Percentiles rank a stretch among this genome's conserved stretches.
Evolutionary conservation across 2,797 vertebrate species (phyloP).

Genomic region (Tapirus indicus): DNA sequence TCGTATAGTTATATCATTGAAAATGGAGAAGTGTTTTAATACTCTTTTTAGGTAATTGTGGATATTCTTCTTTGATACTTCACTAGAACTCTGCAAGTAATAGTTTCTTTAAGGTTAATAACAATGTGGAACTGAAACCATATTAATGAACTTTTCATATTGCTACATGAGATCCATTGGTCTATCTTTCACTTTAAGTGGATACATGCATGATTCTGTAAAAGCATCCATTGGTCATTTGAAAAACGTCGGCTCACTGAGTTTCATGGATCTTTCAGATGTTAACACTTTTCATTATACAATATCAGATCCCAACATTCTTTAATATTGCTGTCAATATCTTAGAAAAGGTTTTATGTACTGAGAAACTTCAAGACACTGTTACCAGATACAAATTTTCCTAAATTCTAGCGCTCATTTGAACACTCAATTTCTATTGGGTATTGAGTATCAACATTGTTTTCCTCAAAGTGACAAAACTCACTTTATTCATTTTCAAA

Average conservation of each 20-base stretch:
- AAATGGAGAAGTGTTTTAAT: neutral
- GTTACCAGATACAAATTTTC: neutral
- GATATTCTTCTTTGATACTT: neutral
- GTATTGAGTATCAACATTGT: neutral
- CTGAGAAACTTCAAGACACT: neutral
- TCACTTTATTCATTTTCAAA: neutral
- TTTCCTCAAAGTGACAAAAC: neutral
- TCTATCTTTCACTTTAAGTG: neutral
- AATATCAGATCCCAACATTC: neutral
- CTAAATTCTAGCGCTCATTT: neutral
- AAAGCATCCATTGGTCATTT: neutral
- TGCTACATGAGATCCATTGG: neutral
- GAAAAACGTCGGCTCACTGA: neutral
- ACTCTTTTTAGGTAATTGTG: neutral
- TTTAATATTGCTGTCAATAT: neutral
- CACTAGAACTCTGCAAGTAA: neutral
- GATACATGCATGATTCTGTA: neutral
- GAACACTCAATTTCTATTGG: neutral
- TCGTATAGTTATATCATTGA: neutral
- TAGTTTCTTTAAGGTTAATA: neutral
- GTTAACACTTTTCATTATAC: neutral
- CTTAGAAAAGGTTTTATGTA: neutral
- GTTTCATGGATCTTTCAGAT: neutral
- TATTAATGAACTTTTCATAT: neutral
- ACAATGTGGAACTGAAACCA: neutral